These are phyloP conservation scores for Papilio glaucus DNA, from an alignment of 1,140 invertebrate species.

Conservation along the genomic window DNA sequence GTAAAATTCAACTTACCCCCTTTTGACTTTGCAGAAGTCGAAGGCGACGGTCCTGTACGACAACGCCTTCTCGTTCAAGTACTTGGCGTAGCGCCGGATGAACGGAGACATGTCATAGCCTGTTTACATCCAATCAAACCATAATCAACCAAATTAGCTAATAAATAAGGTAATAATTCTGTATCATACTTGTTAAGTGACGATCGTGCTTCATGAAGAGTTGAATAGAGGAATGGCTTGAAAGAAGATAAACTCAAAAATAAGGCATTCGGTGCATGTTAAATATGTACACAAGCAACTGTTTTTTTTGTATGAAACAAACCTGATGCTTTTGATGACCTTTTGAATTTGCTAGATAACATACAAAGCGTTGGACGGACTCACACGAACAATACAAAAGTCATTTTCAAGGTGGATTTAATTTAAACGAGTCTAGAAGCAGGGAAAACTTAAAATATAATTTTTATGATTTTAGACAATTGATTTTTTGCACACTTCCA, in stretches of 20 bases:
- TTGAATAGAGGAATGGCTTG: not conserved
- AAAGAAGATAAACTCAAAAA: not conserved
- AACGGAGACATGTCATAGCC: slow-evolving; percentile 99
- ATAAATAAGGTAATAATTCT: not conserved
- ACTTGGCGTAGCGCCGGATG: slow-evolving; percentile 98
- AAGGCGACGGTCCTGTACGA: slow-evolving; percentile 99
- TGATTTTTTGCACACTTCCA: not conserved
- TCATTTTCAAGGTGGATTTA: slow-evolving; percentile 8
- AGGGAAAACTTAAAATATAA: not conserved
- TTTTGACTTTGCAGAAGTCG: slow-evolving; percentile 99
- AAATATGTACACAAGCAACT: not conserved
- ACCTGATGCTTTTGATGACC: slow-evolving; percentile 1
- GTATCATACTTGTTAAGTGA: not conserved
- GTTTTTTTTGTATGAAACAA: slow-evolving; percentile 1
- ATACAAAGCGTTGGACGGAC: slow-evolving; percentile 15
- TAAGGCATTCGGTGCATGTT: not conserved
- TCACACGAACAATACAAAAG: slow-evolving; percentile 14
- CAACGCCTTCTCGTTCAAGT: slow-evolving; percentile 99
- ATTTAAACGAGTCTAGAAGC: slow-evolving; percentile 8
- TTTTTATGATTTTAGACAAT: not conserved
- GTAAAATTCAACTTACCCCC: slow-evolving; percentile 89
- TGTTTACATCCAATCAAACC: slow-evolving; percentile 76
- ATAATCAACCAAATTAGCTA: not conserved
- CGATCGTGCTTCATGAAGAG: not conserved
- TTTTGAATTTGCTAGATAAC: slow-evolving; percentile 3